A percentile compares a stretch with the other conserved stretches of the same genome.
These are phyloP conservation scores for Proisotoma minuta DNA, from an alignment of 2,888 invertebrate species.

Conservation along the genomic window DNA sequence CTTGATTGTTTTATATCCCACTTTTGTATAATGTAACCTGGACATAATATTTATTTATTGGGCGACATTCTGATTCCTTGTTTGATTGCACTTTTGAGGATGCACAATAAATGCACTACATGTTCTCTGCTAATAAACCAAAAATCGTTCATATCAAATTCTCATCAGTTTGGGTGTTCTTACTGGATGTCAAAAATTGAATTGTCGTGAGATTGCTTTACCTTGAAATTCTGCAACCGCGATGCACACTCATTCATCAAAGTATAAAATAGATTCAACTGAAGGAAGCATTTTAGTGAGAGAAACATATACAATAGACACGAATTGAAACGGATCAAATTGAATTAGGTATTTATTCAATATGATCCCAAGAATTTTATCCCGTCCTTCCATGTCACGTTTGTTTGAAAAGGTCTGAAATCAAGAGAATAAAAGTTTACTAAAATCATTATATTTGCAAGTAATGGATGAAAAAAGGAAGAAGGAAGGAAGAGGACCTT, in stretches of 20 bases:
- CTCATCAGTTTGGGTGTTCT: too few species aligned
- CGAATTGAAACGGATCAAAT: conserved; percentile 17
- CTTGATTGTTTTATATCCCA: conserved; percentile 6
- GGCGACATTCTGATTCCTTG: neutral
- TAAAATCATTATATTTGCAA: conserved; percentile 2
- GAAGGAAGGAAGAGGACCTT: conserved; percentile 2
- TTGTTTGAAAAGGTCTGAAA: neutral
- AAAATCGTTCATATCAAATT: too few species aligned
- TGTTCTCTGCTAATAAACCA: too few species aligned
- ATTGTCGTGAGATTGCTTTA: conserved; percentile 7
- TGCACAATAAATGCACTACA: too few species aligned
- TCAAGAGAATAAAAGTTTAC: neutral
- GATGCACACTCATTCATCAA: conserved; percentile 1
- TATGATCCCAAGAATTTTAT: neutral
- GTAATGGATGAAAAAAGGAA: neutral
- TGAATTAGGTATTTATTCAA: conserved; percentile 8
- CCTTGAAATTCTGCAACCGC: conserved; percentile 28
- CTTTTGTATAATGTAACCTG: neutral
- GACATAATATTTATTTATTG: neutral
- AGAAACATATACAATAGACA: conserved; percentile 4
- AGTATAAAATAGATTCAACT: too few species aligned
- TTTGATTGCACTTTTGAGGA: too few species aligned
- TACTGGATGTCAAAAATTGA: too few species aligned
- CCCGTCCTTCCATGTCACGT: neutral
- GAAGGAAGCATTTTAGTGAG: neutral